These are phyloP conservation scores for Cyprinodon diabolis DNA, from an alignment of 2,797 vertebrate species.

Conservation along the genomic window DNA sequence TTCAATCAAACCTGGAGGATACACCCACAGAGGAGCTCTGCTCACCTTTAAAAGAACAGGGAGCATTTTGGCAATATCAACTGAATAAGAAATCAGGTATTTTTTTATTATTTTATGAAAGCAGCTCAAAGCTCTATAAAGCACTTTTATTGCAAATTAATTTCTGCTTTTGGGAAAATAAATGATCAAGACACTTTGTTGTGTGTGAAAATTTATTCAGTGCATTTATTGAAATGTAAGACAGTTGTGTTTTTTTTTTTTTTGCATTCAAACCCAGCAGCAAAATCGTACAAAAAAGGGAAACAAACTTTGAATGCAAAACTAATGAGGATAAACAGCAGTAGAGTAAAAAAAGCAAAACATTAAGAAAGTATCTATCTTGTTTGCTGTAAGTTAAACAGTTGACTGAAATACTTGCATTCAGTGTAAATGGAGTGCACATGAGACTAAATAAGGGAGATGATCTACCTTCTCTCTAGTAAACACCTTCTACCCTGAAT, in stretches of 20 bases:
- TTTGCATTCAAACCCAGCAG: slow-evolving; percentile 20
- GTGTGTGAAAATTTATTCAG: slow-evolving; percentile 41
- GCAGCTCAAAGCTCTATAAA: no score
- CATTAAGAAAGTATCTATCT: slow-evolving; percentile 53
- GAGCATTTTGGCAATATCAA: slow-evolving; percentile 29
- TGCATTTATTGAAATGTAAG: slow-evolving; percentile 69
- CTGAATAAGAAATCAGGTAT: slow-evolving; percentile 31
- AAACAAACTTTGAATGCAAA: slow-evolving; percentile 13
- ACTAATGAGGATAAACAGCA: background rate
- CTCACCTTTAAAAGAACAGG: slow-evolving; percentile 27
- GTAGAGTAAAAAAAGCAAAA: slow-evolving; percentile 55
- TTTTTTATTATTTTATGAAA: slow-evolving; percentile 25
- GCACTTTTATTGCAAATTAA: background rate
- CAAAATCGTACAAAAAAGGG: slow-evolving; percentile 28
- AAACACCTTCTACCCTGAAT: slow-evolving; percentile 43
- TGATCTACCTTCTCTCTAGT: slow-evolving; percentile 14
- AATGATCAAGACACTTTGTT: slow-evolving; percentile 3
- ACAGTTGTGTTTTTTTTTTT: slow-evolving; percentile 38
- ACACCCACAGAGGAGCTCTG: slow-evolving; percentile 47
- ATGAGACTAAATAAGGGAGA: slow-evolving; percentile 44
- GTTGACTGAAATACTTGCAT: slow-evolving; percentile 48
- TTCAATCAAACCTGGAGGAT: slow-evolving; percentile 54
- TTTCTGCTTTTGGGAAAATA: slow-evolving; percentile 2
- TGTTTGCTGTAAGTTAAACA: slow-evolving; percentile 40
- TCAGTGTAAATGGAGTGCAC: slow-evolving; percentile 44